phyloP scores from a whole-genome alignment of 2,888 invertebrate species.

The Sialis lutaria region DNA sequence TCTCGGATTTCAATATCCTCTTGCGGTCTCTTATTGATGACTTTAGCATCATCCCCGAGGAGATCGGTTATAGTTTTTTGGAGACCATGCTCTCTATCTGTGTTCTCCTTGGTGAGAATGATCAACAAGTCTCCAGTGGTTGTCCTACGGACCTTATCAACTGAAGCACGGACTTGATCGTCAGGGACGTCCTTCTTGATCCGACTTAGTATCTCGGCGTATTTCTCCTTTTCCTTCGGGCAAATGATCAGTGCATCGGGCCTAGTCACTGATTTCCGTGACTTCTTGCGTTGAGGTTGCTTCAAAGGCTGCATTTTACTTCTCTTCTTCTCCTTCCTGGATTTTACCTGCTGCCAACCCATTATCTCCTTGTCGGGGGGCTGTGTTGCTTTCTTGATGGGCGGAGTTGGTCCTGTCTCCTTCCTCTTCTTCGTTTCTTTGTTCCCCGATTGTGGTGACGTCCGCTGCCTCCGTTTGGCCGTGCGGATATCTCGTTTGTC shows the following conservation, averaged over 20 bases:
- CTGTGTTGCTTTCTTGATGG: too few relatives aligned
- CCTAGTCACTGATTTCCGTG: neutral
- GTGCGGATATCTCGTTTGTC: neutral
- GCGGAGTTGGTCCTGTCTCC: too few relatives aligned
- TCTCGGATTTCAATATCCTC: constrained; percentile 9
- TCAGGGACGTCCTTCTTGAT: constrained; percentile 3
- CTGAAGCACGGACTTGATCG: constrained; percentile 2
- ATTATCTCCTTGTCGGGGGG: too few relatives aligned
- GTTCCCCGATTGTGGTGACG: neutral
- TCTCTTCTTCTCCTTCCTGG: neutral
- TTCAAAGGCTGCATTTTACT: neutral
- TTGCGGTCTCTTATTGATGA: constrained; percentile 6
- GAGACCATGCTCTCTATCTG: neutral
- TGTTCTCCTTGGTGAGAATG: neutral
- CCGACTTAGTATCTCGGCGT: constrained; percentile 6
- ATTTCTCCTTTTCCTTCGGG: constrained; percentile 6
- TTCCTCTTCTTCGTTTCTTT: neutral
- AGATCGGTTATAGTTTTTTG: constrained; percentile 1
- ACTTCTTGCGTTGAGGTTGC: neutral
- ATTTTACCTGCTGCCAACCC: neutral
- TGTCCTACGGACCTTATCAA: constrained; percentile 1
- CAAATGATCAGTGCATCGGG: constrained; percentile 7
- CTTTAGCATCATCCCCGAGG: constrained; percentile 5
- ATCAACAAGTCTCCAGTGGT: neutral
- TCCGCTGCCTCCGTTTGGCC: too few relatives aligned